Conservation (phyloP, 2,113 vertebrate species). For the Misgurnus mizolepis region DNA sequence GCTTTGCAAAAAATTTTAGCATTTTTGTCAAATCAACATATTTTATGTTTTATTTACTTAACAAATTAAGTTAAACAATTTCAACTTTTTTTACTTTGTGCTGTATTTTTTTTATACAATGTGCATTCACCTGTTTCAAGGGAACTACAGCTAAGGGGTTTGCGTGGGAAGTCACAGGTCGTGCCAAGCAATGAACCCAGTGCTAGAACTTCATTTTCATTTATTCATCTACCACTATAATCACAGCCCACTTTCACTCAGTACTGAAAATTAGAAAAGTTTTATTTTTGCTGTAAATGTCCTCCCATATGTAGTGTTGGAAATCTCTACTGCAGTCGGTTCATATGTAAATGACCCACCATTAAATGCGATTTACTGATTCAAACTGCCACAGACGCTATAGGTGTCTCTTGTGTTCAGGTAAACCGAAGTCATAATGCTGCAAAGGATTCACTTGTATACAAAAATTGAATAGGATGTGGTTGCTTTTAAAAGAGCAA, state of each 20-base stretch:
- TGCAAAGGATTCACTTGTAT: not conserved
- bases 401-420: not conserved
- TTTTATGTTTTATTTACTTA: too few relatives aligned
- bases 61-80: too few relatives aligned
- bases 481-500: conserved; percentile 13
- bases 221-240: not conserved
- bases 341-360: too few relatives aligned
- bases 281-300: too few relatives aligned
- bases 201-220: not conserved
- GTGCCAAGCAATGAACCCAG: not conserved
- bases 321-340: too few relatives aligned
- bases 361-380: not conserved
- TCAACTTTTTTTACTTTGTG: too few relatives aligned
- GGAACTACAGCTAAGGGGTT: not conserved
- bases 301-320: too few relatives aligned
- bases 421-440: not conserved
- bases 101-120: too few relatives aligned
- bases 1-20: too few relatives aligned
- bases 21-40: too few relatives aligned
- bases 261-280: not conserved
- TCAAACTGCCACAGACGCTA: not conserved
- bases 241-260: conserved; percentile 9
- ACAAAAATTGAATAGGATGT: not conserved
- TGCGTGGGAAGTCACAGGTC: not conserved
- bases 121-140: not conserved